Evolutionary conservation across 2,888 invertebrate species (phyloP).

Genomic region (Torymus aiolomorphi): DNA sequence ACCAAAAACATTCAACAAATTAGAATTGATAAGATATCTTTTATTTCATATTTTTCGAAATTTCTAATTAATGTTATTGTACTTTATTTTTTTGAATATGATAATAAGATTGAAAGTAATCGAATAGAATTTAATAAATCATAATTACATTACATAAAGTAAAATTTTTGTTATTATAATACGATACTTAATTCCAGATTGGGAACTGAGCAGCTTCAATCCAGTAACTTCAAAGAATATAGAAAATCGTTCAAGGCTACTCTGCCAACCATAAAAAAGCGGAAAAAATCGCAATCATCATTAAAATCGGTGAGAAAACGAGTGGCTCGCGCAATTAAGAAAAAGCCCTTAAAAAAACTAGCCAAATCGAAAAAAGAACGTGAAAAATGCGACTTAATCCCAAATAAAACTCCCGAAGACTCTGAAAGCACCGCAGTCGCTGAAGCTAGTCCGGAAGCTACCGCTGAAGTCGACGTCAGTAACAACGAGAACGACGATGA

Average conservation of each 20-base stretch:
- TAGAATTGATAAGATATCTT: too few species aligned
- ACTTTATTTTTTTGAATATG: too few species aligned
- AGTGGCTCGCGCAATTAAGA: neutral
- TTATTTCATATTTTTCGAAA: too few species aligned
- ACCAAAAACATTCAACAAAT: too few species aligned
- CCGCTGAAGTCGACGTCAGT: neutral
- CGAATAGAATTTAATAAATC: too few species aligned
- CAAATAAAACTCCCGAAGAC: neutral
- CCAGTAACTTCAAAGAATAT: conserved; percentile 52
- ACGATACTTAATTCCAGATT: conserved; percentile 35
- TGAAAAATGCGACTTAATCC: neutral
- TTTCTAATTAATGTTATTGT: too few species aligned
- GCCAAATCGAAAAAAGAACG: neutral
- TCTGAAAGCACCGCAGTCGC: neutral
- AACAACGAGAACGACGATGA: neutral
- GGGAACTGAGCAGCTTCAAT: neutral
- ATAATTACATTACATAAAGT: neutral
- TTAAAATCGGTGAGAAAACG: conserved; percentile 16
- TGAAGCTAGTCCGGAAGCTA: neutral
- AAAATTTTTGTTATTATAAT: neutral
- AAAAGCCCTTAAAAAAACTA: neutral
- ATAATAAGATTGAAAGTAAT: too few species aligned
- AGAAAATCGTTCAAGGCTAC: conserved; percentile 52
- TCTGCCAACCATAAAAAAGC: conserved; percentile 27
- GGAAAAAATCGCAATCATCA: neutral